A percentile compares a stretch with the other conserved stretches of the same genome.
Conservation (phyloP, 2,797 vertebrate genomes). For the Melanotaenia maccullochi region DNA sequence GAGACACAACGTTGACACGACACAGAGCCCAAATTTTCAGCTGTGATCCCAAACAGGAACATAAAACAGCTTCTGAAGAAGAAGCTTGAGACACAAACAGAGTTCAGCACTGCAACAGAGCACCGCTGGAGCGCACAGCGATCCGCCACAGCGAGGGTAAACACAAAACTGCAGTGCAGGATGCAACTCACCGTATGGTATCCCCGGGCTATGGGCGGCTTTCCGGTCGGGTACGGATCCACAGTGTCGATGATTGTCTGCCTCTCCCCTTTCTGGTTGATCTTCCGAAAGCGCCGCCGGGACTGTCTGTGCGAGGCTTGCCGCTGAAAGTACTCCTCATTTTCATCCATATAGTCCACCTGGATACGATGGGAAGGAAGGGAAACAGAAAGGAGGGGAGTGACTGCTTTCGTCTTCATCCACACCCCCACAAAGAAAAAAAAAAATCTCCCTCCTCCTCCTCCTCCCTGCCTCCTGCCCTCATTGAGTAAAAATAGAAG, state of each 20-base stretch:
- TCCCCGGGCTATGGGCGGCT: constrained; percentile 92
- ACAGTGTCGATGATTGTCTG: constrained; percentile 99
- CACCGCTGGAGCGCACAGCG: constrained; percentile 1
- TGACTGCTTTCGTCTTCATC: constrained; percentile 63
- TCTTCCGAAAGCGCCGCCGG: constrained; percentile 95
- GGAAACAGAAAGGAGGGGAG: constrained; percentile 46
- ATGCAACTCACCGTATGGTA: constrained; percentile 94
- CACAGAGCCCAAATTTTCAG: constrained; percentile 1
- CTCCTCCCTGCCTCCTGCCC: constrained; percentile 36
- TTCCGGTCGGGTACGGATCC: constrained; percentile 94
- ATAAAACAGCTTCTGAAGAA: constrained; percentile 33
- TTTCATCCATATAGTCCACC: constrained; percentile 99
- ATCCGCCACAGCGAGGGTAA: constrained; percentile 37
- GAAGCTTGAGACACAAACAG: constrained; percentile 4
- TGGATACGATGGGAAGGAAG: constrained; percentile 63
- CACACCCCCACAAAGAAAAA: constrained; percentile 18
- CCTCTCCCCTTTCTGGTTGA: constrained; percentile 98
- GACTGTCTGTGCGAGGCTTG: constrained; percentile 98
- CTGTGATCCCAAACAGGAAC: not conserved
- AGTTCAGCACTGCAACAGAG: constrained; percentile 14
- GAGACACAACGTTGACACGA: not conserved
- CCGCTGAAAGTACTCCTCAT: constrained; percentile 98
- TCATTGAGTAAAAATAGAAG: constrained; percentile 79
- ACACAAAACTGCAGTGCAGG: not conserved
- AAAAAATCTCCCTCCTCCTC: constrained; percentile 29